phyloP scores from a whole-genome alignment of 1,140 invertebrate genomes.

The Drosophila ohnishii region DNA sequence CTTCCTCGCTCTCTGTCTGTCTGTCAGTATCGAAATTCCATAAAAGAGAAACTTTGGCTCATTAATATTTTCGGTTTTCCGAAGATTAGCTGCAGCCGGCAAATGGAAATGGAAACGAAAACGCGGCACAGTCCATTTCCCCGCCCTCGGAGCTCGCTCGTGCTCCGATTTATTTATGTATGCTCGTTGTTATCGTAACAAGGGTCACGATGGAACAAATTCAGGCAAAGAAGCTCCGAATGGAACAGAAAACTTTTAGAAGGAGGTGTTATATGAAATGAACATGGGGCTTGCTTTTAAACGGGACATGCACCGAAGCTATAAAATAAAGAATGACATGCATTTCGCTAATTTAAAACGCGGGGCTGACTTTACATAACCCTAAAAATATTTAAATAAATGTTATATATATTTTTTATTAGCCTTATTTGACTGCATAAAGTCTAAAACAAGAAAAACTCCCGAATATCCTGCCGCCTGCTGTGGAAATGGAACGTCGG shows the following conservation, averaged over 20 bases:
- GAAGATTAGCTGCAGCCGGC: slow-evolving; percentile 58
- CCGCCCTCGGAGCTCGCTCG: slow-evolving; percentile 38
- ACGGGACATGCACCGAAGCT: neutral
- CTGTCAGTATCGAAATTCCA: slow-evolving; percentile 63
- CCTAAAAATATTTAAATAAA: neutral
- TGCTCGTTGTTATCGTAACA: slow-evolving; percentile 36
- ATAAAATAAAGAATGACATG: neutral
- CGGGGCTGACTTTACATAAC: neutral
- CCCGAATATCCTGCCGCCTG: slow-evolving; percentile 33
- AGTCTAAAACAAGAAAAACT: neutral
- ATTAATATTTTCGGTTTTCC: slow-evolving; percentile 77
- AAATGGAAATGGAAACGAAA: slow-evolving; percentile 46
- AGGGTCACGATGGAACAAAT: slow-evolving; percentile 39
- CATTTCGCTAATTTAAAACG: neutral
- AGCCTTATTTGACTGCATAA: neutral
- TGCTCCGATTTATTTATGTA: slow-evolving; percentile 60
- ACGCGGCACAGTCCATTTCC: slow-evolving; percentile 28
- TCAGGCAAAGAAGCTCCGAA: slow-evolving; percentile 3
- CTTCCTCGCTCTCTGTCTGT: slow-evolving; percentile 10
- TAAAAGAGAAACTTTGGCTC: slow-evolving; percentile 77
- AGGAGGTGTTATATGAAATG: slow-evolving; percentile 34
- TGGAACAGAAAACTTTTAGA: slow-evolving; percentile 15
- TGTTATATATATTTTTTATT: neutral
- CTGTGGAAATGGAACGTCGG: slow-evolving; percentile 66
- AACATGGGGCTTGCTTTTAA: neutral